A percentile compares a stretch with the other conserved stretches of the same genome.
These are phyloP conservation scores for Montipora efflorescens DNA, from an alignment of 64 coral and sea anemone species.

Conservation along the genomic window DNA sequence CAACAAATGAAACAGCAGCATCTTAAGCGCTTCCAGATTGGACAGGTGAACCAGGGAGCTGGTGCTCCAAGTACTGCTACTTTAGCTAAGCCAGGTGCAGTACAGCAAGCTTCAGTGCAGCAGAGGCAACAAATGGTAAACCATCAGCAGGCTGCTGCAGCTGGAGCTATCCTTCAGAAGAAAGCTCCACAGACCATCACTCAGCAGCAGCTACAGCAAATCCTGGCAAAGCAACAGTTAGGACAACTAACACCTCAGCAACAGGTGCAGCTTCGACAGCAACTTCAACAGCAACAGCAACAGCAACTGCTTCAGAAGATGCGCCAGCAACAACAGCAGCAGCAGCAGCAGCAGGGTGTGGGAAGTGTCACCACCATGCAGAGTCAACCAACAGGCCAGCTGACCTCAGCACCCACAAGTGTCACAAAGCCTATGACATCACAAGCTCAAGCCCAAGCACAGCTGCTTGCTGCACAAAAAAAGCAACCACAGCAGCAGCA, in stretches of 20 bases:
- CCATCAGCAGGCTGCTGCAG: slow-evolving; percentile 21
- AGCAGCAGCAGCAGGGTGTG: slow-evolving; percentile 4
- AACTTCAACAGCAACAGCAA: slow-evolving; percentile 57
- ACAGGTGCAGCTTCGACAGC: slow-evolving; percentile 5
- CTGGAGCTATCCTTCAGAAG: slow-evolving; percentile 33
- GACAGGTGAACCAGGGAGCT: slow-evolving; percentile 29
- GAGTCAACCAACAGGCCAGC: slow-evolving; percentile 35
- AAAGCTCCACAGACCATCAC: slow-evolving; percentile 18
- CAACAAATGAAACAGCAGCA: slow-evolving; percentile 65
- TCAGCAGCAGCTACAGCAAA: slow-evolving; percentile 57
- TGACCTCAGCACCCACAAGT: slow-evolving; percentile 31
- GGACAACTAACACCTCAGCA: slow-evolving; percentile 56
- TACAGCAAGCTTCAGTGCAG: slow-evolving; percentile 45
- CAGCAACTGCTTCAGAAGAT: slow-evolving; percentile 8
- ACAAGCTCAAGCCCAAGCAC: slow-evolving; percentile 24
- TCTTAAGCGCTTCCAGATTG: slow-evolving; percentile 36
- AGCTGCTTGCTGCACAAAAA: slow-evolving; percentile 15
- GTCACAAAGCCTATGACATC: slow-evolving; percentile 32
- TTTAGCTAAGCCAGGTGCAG: slow-evolving; percentile 2
- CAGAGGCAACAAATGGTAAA: slow-evolving; percentile 37
- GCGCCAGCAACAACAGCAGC: slow-evolving; percentile 46
- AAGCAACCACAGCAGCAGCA: slow-evolving; percentile 34
- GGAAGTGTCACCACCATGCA: slow-evolving; percentile 30
- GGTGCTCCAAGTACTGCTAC: slow-evolving; percentile 1
- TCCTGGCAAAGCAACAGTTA: slow-evolving; percentile 42